Evolutionary conservation across 2,113 vertebrate species (phyloP).

Genomic region (Etheostoma spectabile): DNA sequence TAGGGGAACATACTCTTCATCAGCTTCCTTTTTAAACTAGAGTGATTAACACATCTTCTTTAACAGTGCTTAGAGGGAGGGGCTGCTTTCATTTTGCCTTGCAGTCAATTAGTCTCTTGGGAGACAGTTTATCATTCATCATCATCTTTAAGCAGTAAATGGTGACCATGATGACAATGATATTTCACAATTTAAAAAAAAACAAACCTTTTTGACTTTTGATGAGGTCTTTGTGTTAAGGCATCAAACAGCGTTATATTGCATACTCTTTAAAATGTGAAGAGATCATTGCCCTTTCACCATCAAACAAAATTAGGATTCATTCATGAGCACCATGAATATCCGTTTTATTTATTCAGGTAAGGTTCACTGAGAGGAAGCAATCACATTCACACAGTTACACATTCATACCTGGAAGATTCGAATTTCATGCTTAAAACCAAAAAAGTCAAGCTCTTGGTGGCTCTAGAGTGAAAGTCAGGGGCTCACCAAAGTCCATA

Average conservation of each 20-base stretch:
- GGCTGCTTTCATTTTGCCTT: conserved; percentile 44
- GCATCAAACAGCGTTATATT: not conserved
- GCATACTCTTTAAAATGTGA: not conserved
- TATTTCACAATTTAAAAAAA: conserved; percentile 36
- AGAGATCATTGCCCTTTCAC: not conserved
- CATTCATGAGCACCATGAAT: not conserved
- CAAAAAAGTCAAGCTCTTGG: too few species aligned
- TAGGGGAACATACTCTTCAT: conserved; percentile 55
- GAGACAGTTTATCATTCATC: conserved; percentile 43
- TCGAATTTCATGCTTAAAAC: not conserved
- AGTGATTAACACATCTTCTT: conserved; percentile 64
- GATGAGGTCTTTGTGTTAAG: conserved; percentile 5
- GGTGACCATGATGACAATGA: conserved; percentile 18
- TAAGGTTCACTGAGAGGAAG: too few species aligned
- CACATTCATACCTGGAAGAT: too few species aligned
- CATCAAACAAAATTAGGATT: not conserved
- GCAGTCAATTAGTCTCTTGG: conserved; percentile 38
- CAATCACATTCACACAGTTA: too few species aligned
- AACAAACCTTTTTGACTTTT: not conserved
- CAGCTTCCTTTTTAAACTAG: conserved; percentile 48
- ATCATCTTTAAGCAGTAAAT: conserved; percentile 44
- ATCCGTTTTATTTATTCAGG: too few species aligned
- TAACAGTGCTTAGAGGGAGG: conserved; percentile 25
- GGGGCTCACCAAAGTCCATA: not conserved
- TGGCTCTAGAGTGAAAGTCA: not conserved